A percentile compares a stretch with the other conserved stretches of the same genome.
These are phyloP conservation scores for Mustelus asterias DNA, from an alignment of 2,113 vertebrate genomes.

Conservation along the genomic window DNA sequence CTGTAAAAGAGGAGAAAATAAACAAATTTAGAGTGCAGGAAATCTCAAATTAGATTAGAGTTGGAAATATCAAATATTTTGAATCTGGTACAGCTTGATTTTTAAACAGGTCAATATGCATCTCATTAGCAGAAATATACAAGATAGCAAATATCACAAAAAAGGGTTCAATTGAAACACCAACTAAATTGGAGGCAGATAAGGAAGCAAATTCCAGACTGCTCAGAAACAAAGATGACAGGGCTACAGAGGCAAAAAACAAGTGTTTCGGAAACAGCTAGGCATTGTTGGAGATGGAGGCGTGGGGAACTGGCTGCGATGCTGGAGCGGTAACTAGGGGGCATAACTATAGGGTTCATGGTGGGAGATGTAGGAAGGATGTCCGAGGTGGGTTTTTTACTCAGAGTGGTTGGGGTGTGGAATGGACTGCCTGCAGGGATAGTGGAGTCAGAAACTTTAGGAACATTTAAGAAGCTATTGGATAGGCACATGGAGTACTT, in stretches of 20 bases:
- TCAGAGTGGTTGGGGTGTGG: no score
- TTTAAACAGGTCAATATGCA: background rate
- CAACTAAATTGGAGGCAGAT: background rate
- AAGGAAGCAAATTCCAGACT: background rate
- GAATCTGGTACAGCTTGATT: background rate
- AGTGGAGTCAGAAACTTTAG: no score
- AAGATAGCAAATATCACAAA: background rate
- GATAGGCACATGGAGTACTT: no score
- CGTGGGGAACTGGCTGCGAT: background rate
- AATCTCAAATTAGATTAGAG: background rate
- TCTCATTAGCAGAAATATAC: background rate
- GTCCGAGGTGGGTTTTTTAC: no score
- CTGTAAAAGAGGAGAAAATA: constrained; percentile 58
- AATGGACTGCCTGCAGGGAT: no score
- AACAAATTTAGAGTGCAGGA: constrained; percentile 8
- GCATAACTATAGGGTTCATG: no score
- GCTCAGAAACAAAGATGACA: background rate
- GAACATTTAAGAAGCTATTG: no score
- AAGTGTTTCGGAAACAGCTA: background rate
- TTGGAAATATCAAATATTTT: background rate
- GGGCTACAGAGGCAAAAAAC: background rate
- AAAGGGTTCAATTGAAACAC: background rate
- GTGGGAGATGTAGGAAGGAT: no score
- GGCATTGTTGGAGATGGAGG: background rate
- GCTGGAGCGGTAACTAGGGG: no score